phyloP scores from a whole-genome alignment of 2,888 invertebrate genomes.

The Pristionchus arcanus region DNA sequence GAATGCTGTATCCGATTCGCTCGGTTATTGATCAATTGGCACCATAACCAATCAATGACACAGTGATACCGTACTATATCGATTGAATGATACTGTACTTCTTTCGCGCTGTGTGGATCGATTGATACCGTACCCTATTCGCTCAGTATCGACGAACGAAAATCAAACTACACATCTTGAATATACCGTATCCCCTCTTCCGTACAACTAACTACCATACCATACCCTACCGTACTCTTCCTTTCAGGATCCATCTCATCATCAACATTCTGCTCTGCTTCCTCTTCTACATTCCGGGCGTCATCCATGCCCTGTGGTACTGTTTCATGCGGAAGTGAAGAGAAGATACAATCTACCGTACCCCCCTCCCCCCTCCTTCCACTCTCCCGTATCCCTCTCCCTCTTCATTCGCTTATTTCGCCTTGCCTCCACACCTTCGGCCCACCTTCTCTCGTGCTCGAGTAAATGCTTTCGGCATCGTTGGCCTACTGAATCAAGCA shows the following conservation, averaged over 20 bases:
- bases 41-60: background rate
- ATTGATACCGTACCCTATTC: background rate
- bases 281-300: constrained; percentile 52
- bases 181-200: background rate
- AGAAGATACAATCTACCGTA: background rate
- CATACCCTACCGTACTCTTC: background rate
- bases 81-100: background rate
- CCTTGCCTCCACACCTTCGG: background rate
- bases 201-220: too few species aligned
- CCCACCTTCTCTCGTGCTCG: background rate
- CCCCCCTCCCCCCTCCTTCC: background rate
- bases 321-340: constrained; percentile 47
- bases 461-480: constrained; percentile 33
- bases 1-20: too few species aligned
- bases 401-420: background rate
- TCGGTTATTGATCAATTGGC: too few species aligned
- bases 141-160: background rate
- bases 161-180: background rate
- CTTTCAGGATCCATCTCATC: constrained; percentile 40
- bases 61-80: background rate
- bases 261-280: constrained; percentile 54
- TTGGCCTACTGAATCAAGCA: background rate
- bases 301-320: constrained; percentile 56
- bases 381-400: background rate
- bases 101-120: too few species aligned